Percentiles rank a stretch among this genome's conserved stretches.
Conservation (phyloP, 2,113 vertebrate species). For the Rhea pennata region DNA sequence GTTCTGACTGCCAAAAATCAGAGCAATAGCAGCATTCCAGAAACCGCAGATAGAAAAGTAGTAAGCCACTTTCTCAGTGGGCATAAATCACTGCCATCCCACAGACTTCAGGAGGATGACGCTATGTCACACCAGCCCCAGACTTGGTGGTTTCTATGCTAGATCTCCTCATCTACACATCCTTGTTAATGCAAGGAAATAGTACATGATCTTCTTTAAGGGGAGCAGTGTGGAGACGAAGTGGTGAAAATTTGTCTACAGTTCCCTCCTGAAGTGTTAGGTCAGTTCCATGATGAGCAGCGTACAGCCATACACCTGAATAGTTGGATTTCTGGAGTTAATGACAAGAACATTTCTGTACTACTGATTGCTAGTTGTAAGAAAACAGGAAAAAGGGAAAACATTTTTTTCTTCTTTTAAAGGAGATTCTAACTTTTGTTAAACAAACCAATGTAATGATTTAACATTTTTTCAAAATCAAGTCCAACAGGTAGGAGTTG, state of each 20-base stretch:
- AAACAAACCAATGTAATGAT: not conserved
- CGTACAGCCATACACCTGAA: not conserved
- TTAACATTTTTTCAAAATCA: not conserved
- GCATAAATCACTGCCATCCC: not conserved
- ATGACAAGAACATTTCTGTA: not conserved
- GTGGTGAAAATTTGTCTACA: not conserved
- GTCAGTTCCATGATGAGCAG: not conserved
- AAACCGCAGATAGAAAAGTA: not conserved
- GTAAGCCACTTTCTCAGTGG: not conserved
- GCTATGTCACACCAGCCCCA: not conserved
- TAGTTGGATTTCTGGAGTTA: not conserved
- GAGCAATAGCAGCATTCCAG: fast-evolving
- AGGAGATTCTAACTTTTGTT: not conserved
- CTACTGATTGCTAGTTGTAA: not conserved
- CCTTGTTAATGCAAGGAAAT: not conserved
- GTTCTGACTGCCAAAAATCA: not conserved
- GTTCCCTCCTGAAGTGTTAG: not conserved
- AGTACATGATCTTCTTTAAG: not conserved
- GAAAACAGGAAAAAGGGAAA: not conserved
- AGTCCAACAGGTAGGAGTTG: not conserved
- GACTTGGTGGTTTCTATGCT: not conserved
- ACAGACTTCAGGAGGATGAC: not conserved
- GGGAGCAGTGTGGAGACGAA: not conserved
- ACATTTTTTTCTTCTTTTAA: not conserved
- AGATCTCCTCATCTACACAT: not conserved